A percentile compares a stretch with the other conserved stretches of the same genome.
Conservation (phyloP, 2,797 vertebrate species). For the Leuciscus waleckii region DNA sequence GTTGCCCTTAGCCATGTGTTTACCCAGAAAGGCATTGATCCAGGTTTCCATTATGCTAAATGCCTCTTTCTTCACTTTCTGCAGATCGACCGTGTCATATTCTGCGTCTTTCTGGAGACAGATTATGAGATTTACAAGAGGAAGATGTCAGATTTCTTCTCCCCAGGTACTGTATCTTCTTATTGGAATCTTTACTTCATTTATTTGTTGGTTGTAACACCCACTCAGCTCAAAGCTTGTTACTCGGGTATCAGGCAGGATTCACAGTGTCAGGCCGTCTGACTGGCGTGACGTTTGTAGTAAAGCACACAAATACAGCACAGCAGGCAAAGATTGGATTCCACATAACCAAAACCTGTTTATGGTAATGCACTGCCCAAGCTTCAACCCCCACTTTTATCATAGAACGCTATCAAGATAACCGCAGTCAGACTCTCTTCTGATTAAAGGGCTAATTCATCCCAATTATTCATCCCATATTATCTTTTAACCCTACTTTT, state of each 20-base stretch:
- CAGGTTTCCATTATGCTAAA: conserved; percentile 27
- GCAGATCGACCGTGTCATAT: conserved; percentile 95
- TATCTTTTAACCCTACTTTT: no score
- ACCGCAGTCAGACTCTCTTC: neutral
- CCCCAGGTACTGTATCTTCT: conserved; percentile 80
- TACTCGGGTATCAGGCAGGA: conserved; percentile 23
- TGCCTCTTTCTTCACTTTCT: conserved; percentile 14
- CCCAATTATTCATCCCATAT: neutral
- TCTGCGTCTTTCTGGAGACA: conserved; percentile 97
- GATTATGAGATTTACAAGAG: conserved; percentile 98
- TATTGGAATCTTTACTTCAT: conserved; percentile 27
- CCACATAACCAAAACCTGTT: conserved; percentile 1
- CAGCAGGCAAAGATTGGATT: conserved; percentile 16
- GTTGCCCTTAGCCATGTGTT: conserved; percentile 11
- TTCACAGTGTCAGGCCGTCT: conserved; percentile 22
- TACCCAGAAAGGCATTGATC: conserved; percentile 36
- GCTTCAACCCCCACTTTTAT: neutral
- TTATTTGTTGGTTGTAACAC: conserved; percentile 41
- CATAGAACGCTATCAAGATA: neutral
- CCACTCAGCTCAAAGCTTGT: conserved; percentile 35
- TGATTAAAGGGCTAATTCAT: neutral
- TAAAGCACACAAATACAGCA: conserved; percentile 7
- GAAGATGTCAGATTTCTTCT: conserved; percentile 91
- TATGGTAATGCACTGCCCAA: neutral
- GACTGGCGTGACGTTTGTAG: conserved; percentile 15